Evolutionary conservation across 92 coral and sea anemone genomes (phyloP).

Genomic region (Zoanthus sociatus): DNA sequence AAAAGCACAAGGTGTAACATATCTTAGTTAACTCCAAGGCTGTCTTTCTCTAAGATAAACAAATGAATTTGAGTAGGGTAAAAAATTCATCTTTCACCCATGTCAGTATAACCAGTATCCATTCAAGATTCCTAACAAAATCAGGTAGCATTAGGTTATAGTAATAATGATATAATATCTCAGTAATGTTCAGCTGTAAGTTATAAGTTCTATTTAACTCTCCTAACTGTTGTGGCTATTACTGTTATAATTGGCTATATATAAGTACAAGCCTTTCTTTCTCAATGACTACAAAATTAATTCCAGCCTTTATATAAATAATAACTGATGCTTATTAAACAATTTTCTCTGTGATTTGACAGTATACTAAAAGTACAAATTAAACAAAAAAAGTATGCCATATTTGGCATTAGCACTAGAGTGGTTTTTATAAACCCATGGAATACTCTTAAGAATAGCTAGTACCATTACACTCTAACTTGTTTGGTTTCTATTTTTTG

Average conservation of each 20-base stretch:
- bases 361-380: neutral
- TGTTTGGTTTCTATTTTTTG: neutral
- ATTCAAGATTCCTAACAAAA: neutral
- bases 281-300: neutral
- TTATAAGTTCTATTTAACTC: neutral
- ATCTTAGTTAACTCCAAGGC: neutral
- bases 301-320: neutral
- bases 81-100: neutral
- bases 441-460: neutral
- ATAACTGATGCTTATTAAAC: slow-evolving; percentile 3
- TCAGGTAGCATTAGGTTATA: neutral
- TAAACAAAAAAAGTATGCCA: neutral
- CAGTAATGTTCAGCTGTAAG: neutral
- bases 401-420: neutral
- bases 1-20: slow-evolving; percentile 1
- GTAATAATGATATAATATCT: neutral
- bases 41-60: neutral
- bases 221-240: neutral
- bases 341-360: neutral
- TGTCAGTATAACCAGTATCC: neutral
- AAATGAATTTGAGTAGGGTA: neutral
- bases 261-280: neutral
- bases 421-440: neutral
- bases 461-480: neutral
- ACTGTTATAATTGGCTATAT: neutral